Base-by-base conservation (phyloP, 2,888 invertebrate genomes). In the Lycaena phlaeas region DNA sequence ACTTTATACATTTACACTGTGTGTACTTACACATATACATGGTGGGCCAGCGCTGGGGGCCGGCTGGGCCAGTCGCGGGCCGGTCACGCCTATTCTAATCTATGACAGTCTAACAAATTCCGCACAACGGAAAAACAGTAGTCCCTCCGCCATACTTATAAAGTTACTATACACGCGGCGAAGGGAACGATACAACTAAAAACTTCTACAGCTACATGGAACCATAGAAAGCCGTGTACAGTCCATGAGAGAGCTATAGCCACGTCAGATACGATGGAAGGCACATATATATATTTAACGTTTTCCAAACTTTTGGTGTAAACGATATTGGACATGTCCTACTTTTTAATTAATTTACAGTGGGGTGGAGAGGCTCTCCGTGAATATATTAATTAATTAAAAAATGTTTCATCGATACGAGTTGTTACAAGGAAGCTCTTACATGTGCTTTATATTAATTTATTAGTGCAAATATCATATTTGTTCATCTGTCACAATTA, bases 1-100 rank as follows among this genome's bases (percentile, higher is more conserved):
- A 67, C 72, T 77, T 78, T 76, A 68, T 75, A 76, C 71, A 75
- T 65, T 78, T n/a, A 78, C 72, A 76, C 68, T 67, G 75, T 74
- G 75, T 74, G 72, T 78, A 78, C 73, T 76, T 79, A 79, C 75
- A 82, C 71, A 76, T 81, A 78, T 79, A 81, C 79, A 81, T 59
- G 57, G 54, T 52, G 56, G 54, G 57, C 58, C 51, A 65, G 66
- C 65, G 31, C 30, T 10, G 4, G 30, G 79, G 59, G 57, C 53
- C 52, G 56, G 55, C 58, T 58, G 50, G 66, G 66, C 65, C 69
- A 68, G 55, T 57, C 64, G 57, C 60, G 52, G 54, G 49, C 60
- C 67, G 61, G 71, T 74, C 76, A 58, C 72, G 77, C 75, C 76
- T 81, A 78, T 47, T 65, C 75, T 81, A 81, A 59, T 59, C 76